Percentiles rank a stretch among this genome's conserved stretches.
Evolutionary conservation across 2,113 vertebrate genomes (phyloP).

Genomic region (Piliocolobus tephrosceles): DNA sequence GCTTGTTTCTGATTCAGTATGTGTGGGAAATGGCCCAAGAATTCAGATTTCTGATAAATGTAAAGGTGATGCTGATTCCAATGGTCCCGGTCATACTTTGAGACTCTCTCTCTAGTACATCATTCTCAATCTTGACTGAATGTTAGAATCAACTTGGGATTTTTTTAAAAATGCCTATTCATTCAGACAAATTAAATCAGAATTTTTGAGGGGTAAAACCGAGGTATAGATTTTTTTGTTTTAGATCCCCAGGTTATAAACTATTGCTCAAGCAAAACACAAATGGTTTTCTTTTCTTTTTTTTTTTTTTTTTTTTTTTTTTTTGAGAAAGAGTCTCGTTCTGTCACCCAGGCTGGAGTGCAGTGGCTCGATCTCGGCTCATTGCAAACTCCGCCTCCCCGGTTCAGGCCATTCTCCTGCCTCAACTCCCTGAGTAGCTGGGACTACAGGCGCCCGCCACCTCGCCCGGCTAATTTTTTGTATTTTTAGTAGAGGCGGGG

Average conservation of each 20-base stretch:
- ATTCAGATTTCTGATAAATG: background rate
- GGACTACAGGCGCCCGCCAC: no score
- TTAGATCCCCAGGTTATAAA: background rate
- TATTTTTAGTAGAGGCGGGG: no score
- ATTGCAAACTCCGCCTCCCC: no score
- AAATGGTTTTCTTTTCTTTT: background rate
- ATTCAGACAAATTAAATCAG: background rate
- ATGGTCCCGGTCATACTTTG: background rate
- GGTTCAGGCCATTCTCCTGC: no score
- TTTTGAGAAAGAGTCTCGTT: no score
- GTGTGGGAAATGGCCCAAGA: background rate
- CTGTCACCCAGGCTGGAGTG: no score
- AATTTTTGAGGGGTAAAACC: background rate
- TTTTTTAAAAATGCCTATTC: background rate
- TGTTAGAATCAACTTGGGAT: background rate
- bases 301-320: no score
- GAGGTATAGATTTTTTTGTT: background rate
- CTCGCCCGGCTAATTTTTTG: no score
- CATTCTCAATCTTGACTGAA: background rate
- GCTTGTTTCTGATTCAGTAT: background rate
- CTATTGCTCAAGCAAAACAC: background rate
- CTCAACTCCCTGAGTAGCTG: no score
- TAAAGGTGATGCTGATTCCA: background rate
- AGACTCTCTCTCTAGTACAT: background rate
- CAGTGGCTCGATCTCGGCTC: no score